These are phyloP conservation scores for Lasiurus borealis DNA, from an alignment of 2,113 vertebrate genomes.

Conservation along the genomic window DNA sequence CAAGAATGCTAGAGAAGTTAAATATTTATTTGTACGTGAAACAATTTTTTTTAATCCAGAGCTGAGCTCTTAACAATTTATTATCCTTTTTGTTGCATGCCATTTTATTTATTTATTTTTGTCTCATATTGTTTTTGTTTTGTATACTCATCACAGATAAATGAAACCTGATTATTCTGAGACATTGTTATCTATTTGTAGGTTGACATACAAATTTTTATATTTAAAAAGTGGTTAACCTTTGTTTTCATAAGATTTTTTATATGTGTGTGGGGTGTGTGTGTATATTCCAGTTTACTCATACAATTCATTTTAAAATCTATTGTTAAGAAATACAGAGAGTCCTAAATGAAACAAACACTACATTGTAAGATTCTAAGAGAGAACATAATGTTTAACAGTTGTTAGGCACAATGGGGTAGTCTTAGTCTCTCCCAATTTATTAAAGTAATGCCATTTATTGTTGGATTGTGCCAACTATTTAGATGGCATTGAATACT, in stretches of 20 bases:
- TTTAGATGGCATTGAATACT: conserved; percentile 77
- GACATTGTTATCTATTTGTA: not conserved
- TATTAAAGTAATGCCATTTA: conserved; percentile 78
- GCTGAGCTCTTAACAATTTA: not conserved
- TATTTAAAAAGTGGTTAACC: not conserved
- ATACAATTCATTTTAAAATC: conserved; percentile 39
- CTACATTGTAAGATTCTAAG: conserved; percentile 73
- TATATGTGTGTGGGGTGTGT: not conserved
- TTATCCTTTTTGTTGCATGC: not conserved
- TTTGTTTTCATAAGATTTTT: conserved; percentile 43
- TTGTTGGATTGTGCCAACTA: conserved; percentile 76
- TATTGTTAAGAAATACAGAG: conserved; percentile 64
- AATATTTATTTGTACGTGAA: not conserved
- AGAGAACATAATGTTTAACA: conserved; percentile 78
- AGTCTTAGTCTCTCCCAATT: conserved; percentile 65
- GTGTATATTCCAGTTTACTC: conserved; percentile 11
- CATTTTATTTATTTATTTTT: conserved; percentile 36
- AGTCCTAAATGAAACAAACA: conserved; percentile 76
- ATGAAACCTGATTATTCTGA: conserved; percentile 19
- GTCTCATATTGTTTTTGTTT: conserved; percentile 33
- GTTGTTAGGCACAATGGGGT: conserved; percentile 79
- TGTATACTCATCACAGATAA: not conserved
- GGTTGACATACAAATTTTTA: not conserved
- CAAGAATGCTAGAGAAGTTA: conserved; percentile 22
- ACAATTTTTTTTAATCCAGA: not conserved